These are phyloP conservation scores for Drosophila acutilabella DNA, from an alignment of 2,888 invertebrate species.

Conservation along the genomic window DNA sequence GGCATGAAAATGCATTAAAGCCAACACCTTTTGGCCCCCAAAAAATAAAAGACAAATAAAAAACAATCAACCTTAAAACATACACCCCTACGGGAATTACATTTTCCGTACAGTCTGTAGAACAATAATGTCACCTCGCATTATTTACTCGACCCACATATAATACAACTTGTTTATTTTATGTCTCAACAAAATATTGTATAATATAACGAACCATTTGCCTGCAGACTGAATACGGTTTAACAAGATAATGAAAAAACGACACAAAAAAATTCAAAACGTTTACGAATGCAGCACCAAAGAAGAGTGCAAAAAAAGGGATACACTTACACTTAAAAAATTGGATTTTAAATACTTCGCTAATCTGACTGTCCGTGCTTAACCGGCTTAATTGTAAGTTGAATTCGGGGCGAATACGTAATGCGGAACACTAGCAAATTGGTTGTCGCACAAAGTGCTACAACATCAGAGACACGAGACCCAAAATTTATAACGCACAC, in stretches of 20 bases:
- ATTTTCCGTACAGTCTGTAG: slow-evolving; percentile 1
- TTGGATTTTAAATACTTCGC: not conserved
- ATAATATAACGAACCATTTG: slow-evolving; percentile 4
- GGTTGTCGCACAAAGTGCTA: slow-evolving; percentile 20
- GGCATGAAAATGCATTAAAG: slow-evolving; percentile 75
- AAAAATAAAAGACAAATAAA: slow-evolving; percentile 3
- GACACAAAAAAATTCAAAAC: not conserved
- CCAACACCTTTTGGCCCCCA: slow-evolving; percentile 46
- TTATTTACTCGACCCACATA: slow-evolving; percentile 61
- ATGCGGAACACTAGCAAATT: slow-evolving; percentile 30
- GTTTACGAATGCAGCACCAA: not conserved
- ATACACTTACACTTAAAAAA: not conserved
- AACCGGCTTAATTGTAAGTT: not conserved
- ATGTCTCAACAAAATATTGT: slow-evolving; percentile 39
- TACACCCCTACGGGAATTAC: not conserved
- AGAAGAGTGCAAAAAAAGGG: not conserved
- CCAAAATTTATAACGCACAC: slow-evolving; percentile 21
- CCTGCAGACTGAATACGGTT: not conserved
- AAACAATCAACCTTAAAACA: slow-evolving; percentile 18
- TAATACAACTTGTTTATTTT: slow-evolving; percentile 59
- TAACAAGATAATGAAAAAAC: not conserved
- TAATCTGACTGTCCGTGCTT: not conserved
- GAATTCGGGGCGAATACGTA: slow-evolving; percentile 38
- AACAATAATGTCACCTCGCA: slow-evolving; percentile 49
- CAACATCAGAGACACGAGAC: slow-evolving; percentile 10